Evolutionary conservation across 2,888 invertebrate species (phyloP), one percentile per base, ranked within the genome.

Genomic region (Tigriopus californicus): DNA sequence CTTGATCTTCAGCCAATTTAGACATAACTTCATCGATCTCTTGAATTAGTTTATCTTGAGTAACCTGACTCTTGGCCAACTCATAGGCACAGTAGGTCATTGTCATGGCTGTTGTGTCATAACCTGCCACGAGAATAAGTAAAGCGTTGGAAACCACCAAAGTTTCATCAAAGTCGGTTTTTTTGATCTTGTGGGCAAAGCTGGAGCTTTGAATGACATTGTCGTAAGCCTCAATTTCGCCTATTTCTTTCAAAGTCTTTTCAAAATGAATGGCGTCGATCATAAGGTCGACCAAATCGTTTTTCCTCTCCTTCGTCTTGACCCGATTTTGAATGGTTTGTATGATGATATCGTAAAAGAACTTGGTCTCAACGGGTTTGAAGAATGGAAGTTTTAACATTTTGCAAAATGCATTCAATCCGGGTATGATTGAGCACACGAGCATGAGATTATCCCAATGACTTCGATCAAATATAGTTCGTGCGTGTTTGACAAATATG

Each of bases 71-170:
- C 18, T 56, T 56, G 6, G 42, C n/a, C n/a, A 56, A 41, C 20
- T 42, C 13, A 22, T 56, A 42, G 10, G 15, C 15, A 11, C n/a
- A 11, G 18, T 41, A 56, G 44, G 56, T 15, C 44, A 56, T 18
- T 22, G 56, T 56, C 13, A 24, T 56, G n/a, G 42, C 56, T 4
- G 56, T 56, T 10, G 56, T 56, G 18, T 56, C 56, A 56, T 56
- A 56, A 42, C 56, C 56, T 6, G 56, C 56, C 3, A 56, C 41
- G 15, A 56, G 13, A 13, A 56, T 18, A 5, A 56, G 10, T 5
- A 56, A 15, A 2, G 56, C 56, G 5, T 41, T 56, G 18, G 56
- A n/a, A 10, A 56, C 56, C 41, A 56, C 22, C 12, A 56, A 18
- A 15, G 18, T 13, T 15, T 56, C 56, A 41, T 56, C 42, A 40